A percentile compares a stretch with the other conserved stretches of the same genome.
phyloP scores from a whole-genome alignment of 2,888 invertebrate genomes.

The Helobdella robusta region DNA sequence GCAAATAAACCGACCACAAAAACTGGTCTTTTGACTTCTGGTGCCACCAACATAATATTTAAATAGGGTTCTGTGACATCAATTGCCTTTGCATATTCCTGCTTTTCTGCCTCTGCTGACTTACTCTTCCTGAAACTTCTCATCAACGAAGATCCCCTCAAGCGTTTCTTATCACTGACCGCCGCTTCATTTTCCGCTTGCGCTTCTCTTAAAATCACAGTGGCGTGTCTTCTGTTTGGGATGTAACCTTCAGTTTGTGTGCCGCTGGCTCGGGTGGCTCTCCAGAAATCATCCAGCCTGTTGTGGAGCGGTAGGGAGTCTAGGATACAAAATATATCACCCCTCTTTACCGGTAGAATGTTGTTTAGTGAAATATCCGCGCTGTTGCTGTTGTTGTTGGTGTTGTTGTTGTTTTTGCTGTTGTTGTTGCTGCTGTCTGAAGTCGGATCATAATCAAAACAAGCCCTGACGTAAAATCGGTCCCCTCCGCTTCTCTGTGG shows the following conservation, averaged over 20 bases:
- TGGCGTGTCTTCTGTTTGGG: conserved; percentile 15
- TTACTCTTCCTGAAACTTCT: conserved; percentile 18
- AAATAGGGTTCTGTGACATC: conserved; percentile 31
- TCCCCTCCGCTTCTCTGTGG: conserved; percentile 32
- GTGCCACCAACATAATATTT: conserved; percentile 28
- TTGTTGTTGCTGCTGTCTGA: background rate
- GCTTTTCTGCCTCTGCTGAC: background rate
- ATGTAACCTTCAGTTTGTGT: conserved; percentile 6
- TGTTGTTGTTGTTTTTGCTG: no score
- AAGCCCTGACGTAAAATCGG: conserved; percentile 31
- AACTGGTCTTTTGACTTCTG: conserved; percentile 31
- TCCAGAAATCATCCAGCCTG: conserved; percentile 14
- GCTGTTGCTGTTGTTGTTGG: no score
- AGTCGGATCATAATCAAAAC: conserved; percentile 26
- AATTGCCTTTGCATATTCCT: background rate
- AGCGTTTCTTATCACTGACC: background rate
- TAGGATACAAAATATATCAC: conserved; percentile 32
- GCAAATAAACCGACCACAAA: conserved; percentile 36
- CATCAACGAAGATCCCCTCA: background rate
- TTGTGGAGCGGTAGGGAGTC: conserved; percentile 1
- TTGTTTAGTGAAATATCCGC: background rate
- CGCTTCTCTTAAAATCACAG: background rate
- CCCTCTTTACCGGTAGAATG: conserved; percentile 29
- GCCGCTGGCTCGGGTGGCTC: conserved; percentile 4
- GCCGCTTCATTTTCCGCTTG: background rate